Conservation (phyloP, 2,888 invertebrate species). For the Melanophora roralis region DNA sequence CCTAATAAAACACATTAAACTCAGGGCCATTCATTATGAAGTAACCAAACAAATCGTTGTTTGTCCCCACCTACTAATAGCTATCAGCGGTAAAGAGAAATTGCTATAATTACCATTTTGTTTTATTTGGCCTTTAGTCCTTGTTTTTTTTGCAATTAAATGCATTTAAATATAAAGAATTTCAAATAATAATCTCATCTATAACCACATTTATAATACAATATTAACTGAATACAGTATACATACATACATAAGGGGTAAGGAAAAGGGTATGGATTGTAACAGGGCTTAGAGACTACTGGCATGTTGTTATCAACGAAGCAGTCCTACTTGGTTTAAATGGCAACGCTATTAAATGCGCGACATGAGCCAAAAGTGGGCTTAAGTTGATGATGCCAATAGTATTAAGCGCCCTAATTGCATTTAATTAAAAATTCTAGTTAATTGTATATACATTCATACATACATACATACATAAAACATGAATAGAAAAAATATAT, state of each 20-base stretch:
- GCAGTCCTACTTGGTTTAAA: slow-evolving; percentile 15
- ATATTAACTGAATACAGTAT: too few relatives aligned
- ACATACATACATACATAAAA: neutral
- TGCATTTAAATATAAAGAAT: slow-evolving; percentile 35
- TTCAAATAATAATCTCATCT: slow-evolving; percentile 33
- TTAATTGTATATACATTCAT: neutral
- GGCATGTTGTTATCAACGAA: slow-evolving; percentile 30
- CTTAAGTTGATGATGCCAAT: slow-evolving; percentile 50
- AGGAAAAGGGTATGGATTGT: neutral
- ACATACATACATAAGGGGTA: too few relatives aligned
- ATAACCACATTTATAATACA: slow-evolving; percentile 6
- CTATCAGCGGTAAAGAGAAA: slow-evolving; percentile 22
- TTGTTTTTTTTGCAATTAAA: slow-evolving; percentile 47
- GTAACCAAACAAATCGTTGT: slow-evolving; percentile 17
- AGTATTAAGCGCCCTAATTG: slow-evolving; percentile 64
- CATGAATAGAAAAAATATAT: neutral
- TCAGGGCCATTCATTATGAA: slow-evolving; percentile 27
- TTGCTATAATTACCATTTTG: slow-evolving; percentile 63
- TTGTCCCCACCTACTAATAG: slow-evolving; percentile 1
- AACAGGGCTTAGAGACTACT: neutral
- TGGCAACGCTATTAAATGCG: slow-evolving; percentile 28
- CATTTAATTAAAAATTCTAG: slow-evolving; percentile 61
- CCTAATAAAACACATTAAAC: slow-evolving; percentile 1
- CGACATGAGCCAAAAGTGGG: slow-evolving; percentile 60
- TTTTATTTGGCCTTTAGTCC: slow-evolving; percentile 29